phyloP scores from a whole-genome alignment of 1,140 invertebrate species.

The Aphis gossypii region DNA sequence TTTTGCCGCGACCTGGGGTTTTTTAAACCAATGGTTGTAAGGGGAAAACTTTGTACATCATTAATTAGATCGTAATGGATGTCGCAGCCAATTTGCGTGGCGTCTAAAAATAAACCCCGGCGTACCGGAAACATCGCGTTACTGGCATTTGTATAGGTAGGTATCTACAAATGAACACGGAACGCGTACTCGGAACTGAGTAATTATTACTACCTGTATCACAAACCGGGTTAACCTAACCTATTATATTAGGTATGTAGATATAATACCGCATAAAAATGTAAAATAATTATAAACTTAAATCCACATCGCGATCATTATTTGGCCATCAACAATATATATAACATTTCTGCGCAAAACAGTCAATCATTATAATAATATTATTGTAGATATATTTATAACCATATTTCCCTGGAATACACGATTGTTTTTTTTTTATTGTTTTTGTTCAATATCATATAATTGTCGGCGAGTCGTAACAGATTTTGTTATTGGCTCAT shows the following conservation, averaged over 20 bases:
- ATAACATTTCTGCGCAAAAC: neutral
- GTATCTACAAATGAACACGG: neutral
- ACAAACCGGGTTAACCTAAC: neutral
- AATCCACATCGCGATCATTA: too few relatives aligned
- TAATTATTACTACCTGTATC: neutral
- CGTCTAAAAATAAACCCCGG: constrained; percentile 43
- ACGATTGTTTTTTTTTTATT: neutral
- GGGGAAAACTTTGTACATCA: constrained; percentile 37
- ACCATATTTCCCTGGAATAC: neutral
- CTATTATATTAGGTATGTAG: too few relatives aligned
- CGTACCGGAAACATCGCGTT: constrained; percentile 38
- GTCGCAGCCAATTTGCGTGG: constrained; percentile 33
- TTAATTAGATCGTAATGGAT: constrained; percentile 31
- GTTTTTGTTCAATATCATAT: neutral
- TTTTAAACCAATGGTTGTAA: neutral
- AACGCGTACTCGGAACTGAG: neutral
- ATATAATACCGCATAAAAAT: too few relatives aligned
- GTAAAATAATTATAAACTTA: too few relatives aligned
- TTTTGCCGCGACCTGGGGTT: neutral
- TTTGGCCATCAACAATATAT: too few relatives aligned
- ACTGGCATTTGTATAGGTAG: neutral
- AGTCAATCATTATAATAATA: neutral
- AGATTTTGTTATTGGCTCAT: neutral
- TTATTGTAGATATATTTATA: too few relatives aligned
- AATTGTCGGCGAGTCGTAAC: neutral